Percentiles rank a stretch among this genome's conserved stretches.
These are phyloP conservation scores for Diadromus collaris DNA, from an alignment of 2,888 invertebrate genomes.

Conservation along the genomic window DNA sequence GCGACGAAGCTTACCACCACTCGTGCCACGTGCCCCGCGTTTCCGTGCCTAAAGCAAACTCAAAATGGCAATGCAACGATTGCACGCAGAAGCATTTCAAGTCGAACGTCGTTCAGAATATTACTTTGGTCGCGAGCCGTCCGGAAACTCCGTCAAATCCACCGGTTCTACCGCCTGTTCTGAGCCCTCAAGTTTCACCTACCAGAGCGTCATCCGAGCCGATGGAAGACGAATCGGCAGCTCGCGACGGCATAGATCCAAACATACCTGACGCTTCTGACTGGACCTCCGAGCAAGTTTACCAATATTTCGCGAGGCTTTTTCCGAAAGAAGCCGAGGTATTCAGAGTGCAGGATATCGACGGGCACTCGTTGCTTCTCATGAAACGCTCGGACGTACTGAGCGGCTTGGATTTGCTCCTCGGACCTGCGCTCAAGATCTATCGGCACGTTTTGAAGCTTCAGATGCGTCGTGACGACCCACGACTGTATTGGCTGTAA, in stretches of 20 bases:
- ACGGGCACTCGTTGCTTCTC: constrained; percentile 92
- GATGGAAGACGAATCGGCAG: constrained; percentile 70
- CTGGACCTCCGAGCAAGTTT: constrained; percentile 93
- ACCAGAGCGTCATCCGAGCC: constrained; percentile 72
- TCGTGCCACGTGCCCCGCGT: constrained; percentile 89
- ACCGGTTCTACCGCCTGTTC: constrained; percentile 72
- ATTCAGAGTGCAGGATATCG: constrained; percentile 94
- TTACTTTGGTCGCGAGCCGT: constrained; percentile 64
- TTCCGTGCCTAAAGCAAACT: constrained; percentile 81
- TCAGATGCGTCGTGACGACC: constrained; percentile 89
- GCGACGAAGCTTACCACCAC: constrained; percentile 93
- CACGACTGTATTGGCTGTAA: constrained; percentile 87
- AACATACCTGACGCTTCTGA: constrained; percentile 89
- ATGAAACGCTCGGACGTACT: constrained; percentile 93
- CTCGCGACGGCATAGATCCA: constrained; percentile 81
- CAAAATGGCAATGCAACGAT: constrained; percentile 88
- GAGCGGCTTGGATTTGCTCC: constrained; percentile 88
- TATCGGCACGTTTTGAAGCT: constrained; percentile 91
- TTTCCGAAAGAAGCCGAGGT: constrained; percentile 91
- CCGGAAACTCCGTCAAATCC: constrained; percentile 74
- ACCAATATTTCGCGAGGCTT: constrained; percentile 88
- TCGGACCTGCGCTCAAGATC: constrained; percentile 94
- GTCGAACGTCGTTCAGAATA: constrained; percentile 24
- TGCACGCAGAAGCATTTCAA: constrained; percentile 80
- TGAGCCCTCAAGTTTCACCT: constrained; percentile 78